Base-by-base conservation (phyloP, 2,797 vertebrate species). In the Squalus acanthias region DNA sequence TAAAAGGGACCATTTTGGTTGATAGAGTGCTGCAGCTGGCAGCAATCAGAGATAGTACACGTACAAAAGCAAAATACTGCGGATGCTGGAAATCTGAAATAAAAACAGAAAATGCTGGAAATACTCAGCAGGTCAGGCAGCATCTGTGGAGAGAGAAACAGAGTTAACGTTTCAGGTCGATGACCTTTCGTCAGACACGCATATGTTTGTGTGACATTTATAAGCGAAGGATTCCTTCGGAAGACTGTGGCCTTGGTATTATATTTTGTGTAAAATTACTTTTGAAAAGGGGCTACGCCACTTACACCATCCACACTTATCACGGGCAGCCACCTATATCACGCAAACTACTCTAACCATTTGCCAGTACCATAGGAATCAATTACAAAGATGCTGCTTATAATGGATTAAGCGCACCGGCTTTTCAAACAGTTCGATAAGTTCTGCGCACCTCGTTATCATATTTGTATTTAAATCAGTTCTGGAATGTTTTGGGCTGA, bases 191-290 rank as follows among this genome's bases (percentile, higher is more conserved):
- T 57, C 53, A 57, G 53, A 63, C 60, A 63, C 2, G 60, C 6
- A 10, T 0, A 79, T 91, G 7, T 96, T 97, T 96, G 97, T 97
- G 96, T 96, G 97, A 96, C 0, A 1, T 26, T 96, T 96, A 85
- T 69, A 96, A 13, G 39, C 46, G 4, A 8, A 50, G 79, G 39
- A 46, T 46, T 85, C 82, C 46, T 33, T 3, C 1, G 33, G 74
- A n/a, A 79, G 33, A n/a, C 33, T 50, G 79, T 39, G 20, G 82
- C 8, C 33, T n/a, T 76, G 74, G 82, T 87, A 8, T 50, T 87
- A 87, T 50, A 50, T 50, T 87, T 50, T 24, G 46, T 24, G 82
- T 50, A 50, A 20, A 50, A 50, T 46, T 50, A 46, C 50, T 87
- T 87, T 39, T 50, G 46, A 87, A 20, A 87, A 50, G 39, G 29